A percentile compares a stretch with the other conserved stretches of the same genome.
These are phyloP conservation scores for Drosophila triauraria DNA, from an alignment of 1,140 invertebrate genomes.

Conservation along the genomic window DNA sequence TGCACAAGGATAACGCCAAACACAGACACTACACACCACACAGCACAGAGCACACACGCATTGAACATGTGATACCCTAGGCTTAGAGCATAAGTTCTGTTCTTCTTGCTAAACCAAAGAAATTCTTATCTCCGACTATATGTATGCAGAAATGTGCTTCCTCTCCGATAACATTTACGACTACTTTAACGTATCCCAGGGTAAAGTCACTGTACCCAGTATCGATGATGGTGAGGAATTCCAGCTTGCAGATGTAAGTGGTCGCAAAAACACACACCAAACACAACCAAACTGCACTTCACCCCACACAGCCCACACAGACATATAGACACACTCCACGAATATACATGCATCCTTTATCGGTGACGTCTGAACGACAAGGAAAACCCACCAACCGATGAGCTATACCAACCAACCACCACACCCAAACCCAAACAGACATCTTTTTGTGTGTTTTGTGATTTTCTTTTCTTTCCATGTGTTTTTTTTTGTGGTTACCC, in stretches of 20 bases:
- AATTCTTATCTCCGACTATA: slow-evolving; percentile 75
- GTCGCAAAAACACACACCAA: slow-evolving; percentile 42
- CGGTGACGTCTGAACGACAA: slow-evolving; percentile 60
- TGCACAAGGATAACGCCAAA: slow-evolving; percentile 30
- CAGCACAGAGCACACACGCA: slow-evolving; percentile 30
- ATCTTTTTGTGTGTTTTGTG: slow-evolving; percentile 53
- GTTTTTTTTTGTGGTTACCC: slow-evolving; percentile 63
- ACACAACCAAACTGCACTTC: slow-evolving; percentile 27
- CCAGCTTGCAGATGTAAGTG: slow-evolving; percentile 91
- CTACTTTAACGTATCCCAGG: slow-evolving; percentile 98
- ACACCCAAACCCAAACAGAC: slow-evolving; percentile 41
- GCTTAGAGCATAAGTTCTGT: slow-evolving; percentile 65
- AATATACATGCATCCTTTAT: slow-evolving; percentile 39
- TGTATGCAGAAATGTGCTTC: slow-evolving; percentile 90
- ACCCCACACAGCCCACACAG: slow-evolving; percentile 13
- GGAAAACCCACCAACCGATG: slow-evolving; percentile 41
- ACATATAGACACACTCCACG: slow-evolving; percentile 19
- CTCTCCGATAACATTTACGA: slow-evolving; percentile 94
- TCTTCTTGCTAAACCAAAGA: slow-evolving; percentile 69
- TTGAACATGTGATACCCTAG: slow-evolving; percentile 42
- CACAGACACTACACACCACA: slow-evolving; percentile 31
- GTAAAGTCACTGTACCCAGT: slow-evolving; percentile 97
- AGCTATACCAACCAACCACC: slow-evolving; percentile 32
- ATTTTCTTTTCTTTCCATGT: slow-evolving; percentile 49
- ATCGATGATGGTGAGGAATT: slow-evolving; percentile 99